These are phyloP conservation scores for Gnathonemus longibarbis DNA, from an alignment of 2,113 vertebrate species.

Conservation along the genomic window DNA sequence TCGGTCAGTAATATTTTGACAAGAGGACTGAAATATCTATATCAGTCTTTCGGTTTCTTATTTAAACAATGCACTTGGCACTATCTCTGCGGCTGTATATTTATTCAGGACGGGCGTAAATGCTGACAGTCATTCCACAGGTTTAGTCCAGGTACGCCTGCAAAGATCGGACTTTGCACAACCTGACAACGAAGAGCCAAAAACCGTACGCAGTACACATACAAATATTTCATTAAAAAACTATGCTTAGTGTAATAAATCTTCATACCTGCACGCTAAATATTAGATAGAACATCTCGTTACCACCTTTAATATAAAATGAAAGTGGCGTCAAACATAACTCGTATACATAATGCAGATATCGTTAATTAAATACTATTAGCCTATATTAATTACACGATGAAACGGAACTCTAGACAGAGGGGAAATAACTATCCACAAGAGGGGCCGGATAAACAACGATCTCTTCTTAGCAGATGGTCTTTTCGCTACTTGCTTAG, in stretches of 20 bases:
- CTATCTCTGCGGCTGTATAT: neutral
- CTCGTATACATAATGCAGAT: neutral
- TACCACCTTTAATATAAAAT: neutral
- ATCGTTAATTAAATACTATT: neutral
- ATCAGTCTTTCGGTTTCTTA: neutral
- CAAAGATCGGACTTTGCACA: constrained; percentile 18
- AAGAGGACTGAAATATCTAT: neutral
- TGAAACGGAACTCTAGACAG: neutral
- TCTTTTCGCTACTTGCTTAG: neutral
- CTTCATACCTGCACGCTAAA: neutral
- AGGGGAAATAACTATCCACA: neutral
- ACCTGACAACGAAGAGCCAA: constrained; percentile 8
- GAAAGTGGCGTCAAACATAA: neutral
- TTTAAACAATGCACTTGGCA: neutral
- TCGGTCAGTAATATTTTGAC: neutral
- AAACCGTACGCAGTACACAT: neutral
- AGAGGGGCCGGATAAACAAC: neutral
- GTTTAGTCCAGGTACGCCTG: neutral
- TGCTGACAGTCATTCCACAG: neutral
- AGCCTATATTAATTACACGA: neutral
- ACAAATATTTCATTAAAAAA: neutral
- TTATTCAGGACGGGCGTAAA: neutral
- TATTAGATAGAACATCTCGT: neutral
- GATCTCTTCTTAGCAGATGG: neutral
- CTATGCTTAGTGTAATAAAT: neutral